Base-by-base conservation (phyloP, 2,888 invertebrate species). In the Caenorhabditis angaria region DNA sequence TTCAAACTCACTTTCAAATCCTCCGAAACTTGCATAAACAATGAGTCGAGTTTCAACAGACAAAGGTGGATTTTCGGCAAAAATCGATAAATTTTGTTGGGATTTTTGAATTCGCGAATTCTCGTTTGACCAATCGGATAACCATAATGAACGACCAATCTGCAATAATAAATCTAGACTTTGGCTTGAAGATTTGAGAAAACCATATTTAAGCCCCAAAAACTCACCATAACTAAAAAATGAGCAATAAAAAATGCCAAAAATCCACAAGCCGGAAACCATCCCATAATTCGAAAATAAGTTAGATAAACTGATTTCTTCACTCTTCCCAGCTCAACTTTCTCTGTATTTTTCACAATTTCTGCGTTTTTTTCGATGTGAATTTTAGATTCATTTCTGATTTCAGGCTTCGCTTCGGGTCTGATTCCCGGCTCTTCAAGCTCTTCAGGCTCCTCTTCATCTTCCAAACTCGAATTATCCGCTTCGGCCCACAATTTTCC, bases 241-340 rank as follows among this genome's bases (percentile, higher is more conserved):
- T 72, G 70, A 48, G 73, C 20, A 2, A 93, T 90, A 88, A 95
- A 93, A 89, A 94, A 91, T 0, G 93, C 70, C 62, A 94, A 90
- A 4, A 95, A 94, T 14, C 92, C 89, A 22, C 92, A 88, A 0
- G 92, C 91, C 53, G 77, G 67, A 51, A 61, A 59, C 6, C 74
- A 29, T 47, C 96, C 94, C 81, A 95, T 93, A 61, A 93, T 93
- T 88, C 91, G 91, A 81, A 95, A 90, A 88, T 97, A 97, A 88
- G 94, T 93, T 82, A 92, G 91, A 89, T 95, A 95, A 0, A 97
- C 95, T 72, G 90, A 90, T 91, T 92, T 92, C 88, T 94, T 93
- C 3, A 89, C 90, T 77, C 88, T 83, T 66, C 96, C 96, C 0
- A 93, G 94, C 90, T 94, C 94, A 0, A 94, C 90, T 88, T 93